Evolutionary conservation across 2,888 invertebrate genomes (phyloP), one percentile per base, ranked within the genome.

Genomic region (Kuschelorhynchus macadamiae): DNA sequence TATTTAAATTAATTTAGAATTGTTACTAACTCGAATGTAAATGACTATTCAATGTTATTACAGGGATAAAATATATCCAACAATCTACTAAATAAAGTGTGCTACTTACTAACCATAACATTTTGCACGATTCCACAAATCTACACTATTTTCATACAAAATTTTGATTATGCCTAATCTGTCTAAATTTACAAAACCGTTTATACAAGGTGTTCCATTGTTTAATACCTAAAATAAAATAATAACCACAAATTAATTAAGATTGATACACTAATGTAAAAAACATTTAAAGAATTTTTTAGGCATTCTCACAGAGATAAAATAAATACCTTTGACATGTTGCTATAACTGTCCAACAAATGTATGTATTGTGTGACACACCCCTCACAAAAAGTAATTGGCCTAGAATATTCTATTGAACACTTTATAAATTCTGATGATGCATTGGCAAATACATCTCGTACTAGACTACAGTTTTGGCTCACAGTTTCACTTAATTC

Each of bases 71-170:
- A n/a, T n/a, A n/a, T n/a, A n/a, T n/a, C n/a, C n/a, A n/a, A n/a
- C n/a, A n/a, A n/a, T n/a, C n/a, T n/a, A n/a, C n/a, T n/a, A n/a
- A n/a, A n/a, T n/a, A n/a, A n/a, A n/a, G n/a, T n/a, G n/a, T n/a
- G n/a, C n/a, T 21, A 25, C 16, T 7, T 57, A 53, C 56, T 80
- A 83, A 90, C 91, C 86, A 81, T 87, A 83, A 81, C 91, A 91
- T 75, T 88, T 86, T 55, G 88, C 90, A 78, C 86, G 85, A 20
- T 84, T 80, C 90, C 90, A 91, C 70, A 90, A 81, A 74, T 85
- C 80, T 63, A 83, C 75, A 72, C 87, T 87, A 75, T 86, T 87
- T 46, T 85, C 79, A 81, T 88, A 87, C 70, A 88, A 86, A 63
- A 86, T 85, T 69, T 87, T 80, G 17, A 91, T 84, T 50, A 88